These are phyloP conservation scores for Oppia nitens DNA, from an alignment of 1,140 invertebrate species.

Conservation along the genomic window DNA sequence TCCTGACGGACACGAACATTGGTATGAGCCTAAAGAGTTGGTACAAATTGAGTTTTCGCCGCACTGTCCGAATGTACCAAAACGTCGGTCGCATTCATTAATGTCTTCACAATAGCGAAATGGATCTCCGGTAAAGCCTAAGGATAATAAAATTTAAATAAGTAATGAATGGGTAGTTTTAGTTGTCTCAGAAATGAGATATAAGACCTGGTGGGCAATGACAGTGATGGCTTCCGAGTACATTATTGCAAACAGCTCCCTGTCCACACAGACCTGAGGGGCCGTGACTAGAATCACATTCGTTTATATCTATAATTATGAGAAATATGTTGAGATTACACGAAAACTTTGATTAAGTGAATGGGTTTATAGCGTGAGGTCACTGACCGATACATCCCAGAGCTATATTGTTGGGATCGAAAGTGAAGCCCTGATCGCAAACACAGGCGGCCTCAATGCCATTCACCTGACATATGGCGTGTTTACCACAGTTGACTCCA, in stretches of 20 bases:
- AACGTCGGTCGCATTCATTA: constrained; percentile 66
- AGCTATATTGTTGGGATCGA: constrained; percentile 65
- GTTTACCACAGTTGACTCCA: constrained; percentile 67
- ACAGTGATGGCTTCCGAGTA: constrained; percentile 52
- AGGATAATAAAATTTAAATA: neutral
- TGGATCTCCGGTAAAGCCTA: constrained; percentile 54
- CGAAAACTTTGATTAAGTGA: neutral
- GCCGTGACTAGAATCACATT: constrained; percentile 26
- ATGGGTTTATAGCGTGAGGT: constrained; percentile 8
- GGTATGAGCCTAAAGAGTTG: constrained; percentile 56
- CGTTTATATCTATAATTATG: constrained; percentile 27
- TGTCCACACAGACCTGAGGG: constrained; percentile 45
- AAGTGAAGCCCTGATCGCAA: constrained; percentile 74
- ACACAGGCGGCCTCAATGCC: constrained; percentile 76
- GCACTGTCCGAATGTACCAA: constrained; percentile 60
- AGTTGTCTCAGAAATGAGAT: neutral
- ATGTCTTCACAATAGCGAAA: constrained; percentile 43
- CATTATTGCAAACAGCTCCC: constrained; percentile 51
- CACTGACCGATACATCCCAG: constrained; percentile 58
- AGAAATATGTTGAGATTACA: constrained; percentile 7
- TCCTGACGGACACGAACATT: constrained; percentile 25
- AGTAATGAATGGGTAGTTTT: too few species aligned
- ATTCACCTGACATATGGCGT: constrained; percentile 73
- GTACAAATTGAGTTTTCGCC: constrained; percentile 64
- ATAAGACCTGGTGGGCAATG: constrained; percentile 40